Base-by-base conservation (phyloP, 2,113 vertebrate species). In the Melierax canorus region DNA sequence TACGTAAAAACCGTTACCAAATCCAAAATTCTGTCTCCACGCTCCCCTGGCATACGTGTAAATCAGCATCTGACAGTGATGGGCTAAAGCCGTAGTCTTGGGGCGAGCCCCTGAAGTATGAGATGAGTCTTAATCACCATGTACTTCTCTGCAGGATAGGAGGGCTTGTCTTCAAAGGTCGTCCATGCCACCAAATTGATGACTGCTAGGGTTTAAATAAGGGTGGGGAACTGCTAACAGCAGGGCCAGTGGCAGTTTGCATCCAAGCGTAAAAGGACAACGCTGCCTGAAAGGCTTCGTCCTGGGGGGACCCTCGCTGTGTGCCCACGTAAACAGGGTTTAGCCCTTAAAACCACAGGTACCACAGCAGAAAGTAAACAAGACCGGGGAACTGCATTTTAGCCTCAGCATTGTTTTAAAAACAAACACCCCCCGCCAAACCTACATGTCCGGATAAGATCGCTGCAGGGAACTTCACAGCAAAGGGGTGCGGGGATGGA, bases 21-120 rank as follows among this genome's bases (percentile, higher is more conserved):
- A 34, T 5, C 41, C 79, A 6, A 21, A 26, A 20, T 27, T n/a
- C 53, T 26, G 21, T 16, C 46, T 11, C 10, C 78, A 21, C 4
- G 0, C 50, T 18, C 77, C 20, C 15, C 39, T 29, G 3, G 19
- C 24, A 4, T 26, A 4, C 26, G 0, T 0, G 36, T 41, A 10
- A n/a, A n/a, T 15, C 51, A 2, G 34, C 21, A 5, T 5, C 78
- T 26, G 51, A 9, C 15, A 4, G 51, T 1, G 39, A 27, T 2
- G 64, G 41, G 76, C 38, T 7, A n/a, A 21, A 66, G 62, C 63
- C 17, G 0, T 5, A 9, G 51, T 1, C 23, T 20, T 20, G 7
- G 66, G 32, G 80, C 19, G 9, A 13, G 45, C 3, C n/a, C 66
- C 55, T 59, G 79, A 46, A 11, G 41, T 6, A 21, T 13, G 51